Percentiles rank a stretch among this genome's conserved stretches.
Evolutionary conservation across 2,797 vertebrate genomes (phyloP).

Genomic region (Crenichthys baileyi): DNA sequence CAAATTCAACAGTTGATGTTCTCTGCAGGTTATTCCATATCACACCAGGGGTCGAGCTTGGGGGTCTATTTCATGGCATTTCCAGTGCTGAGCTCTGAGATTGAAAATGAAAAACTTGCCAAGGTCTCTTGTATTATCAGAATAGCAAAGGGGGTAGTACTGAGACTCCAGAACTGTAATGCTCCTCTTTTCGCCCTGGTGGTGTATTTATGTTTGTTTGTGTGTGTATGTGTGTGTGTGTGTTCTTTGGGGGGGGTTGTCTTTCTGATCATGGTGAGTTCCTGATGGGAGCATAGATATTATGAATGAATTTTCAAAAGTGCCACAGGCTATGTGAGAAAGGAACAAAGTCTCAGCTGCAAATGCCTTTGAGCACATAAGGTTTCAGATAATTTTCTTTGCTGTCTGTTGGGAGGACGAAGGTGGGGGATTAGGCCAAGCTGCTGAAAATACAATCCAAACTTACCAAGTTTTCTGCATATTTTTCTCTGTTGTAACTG

Average conservation of each 20-base stretch:
- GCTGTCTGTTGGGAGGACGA: conserved; percentile 68
- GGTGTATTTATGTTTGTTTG: conserved; percentile 8
- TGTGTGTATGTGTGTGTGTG: conserved; percentile 15
- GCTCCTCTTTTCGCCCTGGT: conserved; percentile 26
- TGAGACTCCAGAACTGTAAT: conserved; percentile 47
- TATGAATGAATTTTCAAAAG: conserved; percentile 72
- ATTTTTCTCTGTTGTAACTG: conserved; percentile 24
- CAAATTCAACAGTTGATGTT: conserved; percentile 66
- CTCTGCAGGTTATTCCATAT: conserved; percentile 70
- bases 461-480: conserved; percentile 44
- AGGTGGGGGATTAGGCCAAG: conserved; percentile 62
- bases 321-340: conserved; percentile 68
- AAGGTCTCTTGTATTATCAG: conserved; percentile 66
- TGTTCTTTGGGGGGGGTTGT: conserved; percentile 54
- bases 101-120: conserved; percentile 68
- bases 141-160: conserved; percentile 55
- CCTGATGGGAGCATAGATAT: conserved; percentile 69
- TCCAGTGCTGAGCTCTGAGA: conserved; percentile 56
- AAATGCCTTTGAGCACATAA: conserved; percentile 63
- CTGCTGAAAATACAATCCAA: conserved; percentile 45
- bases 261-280: conserved; percentile 66
- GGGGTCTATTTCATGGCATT: conserved; percentile 67
- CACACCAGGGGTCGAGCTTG: conserved; percentile 61
- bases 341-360: conserved; percentile 66
- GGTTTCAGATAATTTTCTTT: conserved; percentile 74